phyloP scores from a whole-genome alignment of 92 coral and sea anemone species.

The Montipora capitata region DNA sequence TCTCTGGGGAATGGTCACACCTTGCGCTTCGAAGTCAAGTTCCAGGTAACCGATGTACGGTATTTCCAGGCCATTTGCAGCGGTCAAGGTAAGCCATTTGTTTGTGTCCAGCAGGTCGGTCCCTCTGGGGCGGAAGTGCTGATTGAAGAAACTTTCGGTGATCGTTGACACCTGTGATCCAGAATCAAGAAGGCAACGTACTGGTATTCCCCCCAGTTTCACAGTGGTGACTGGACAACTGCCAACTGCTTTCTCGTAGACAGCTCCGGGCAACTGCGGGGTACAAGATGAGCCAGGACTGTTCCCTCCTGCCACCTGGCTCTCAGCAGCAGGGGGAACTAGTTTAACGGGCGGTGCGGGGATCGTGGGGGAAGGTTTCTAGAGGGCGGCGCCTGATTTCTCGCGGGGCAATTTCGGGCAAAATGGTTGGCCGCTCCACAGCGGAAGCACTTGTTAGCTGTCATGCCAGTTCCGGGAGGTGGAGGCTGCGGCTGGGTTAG shows the following conservation, averaged over 20 bases:
- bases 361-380: background rate
- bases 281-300: slow-evolving; percentile 33
- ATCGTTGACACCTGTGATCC: slow-evolving; percentile 81
- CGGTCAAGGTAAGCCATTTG: slow-evolving; percentile 66
- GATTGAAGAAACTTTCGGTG: slow-evolving; percentile 70
- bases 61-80: slow-evolving; percentile 79
- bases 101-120: slow-evolving; percentile 10
- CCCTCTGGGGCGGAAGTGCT: slow-evolving; percentile 50
- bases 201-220: slow-evolving; percentile 63
- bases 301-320: slow-evolving; percentile 33
- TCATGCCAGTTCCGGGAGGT: too few species aligned
- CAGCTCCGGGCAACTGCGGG: background rate
- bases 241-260: slow-evolving; percentile 41
- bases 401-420: slow-evolving; percentile 38
- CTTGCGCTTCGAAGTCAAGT: slow-evolving; percentile 68
- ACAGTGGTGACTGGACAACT: slow-evolving; percentile 71
- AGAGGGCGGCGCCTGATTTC: slow-evolving; percentile 2
- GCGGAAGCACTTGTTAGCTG: background rate
- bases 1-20: slow-evolving; percentile 43
- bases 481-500: background rate
- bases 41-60: slow-evolving; percentile 77
- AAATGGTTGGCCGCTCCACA: slow-evolving; percentile 29
- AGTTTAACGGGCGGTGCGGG: slow-evolving; percentile 22
- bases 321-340: slow-evolving; percentile 57
- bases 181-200: slow-evolving; percentile 78